phyloP scores from a whole-genome alignment of 2,888 invertebrate genomes.

The Aspidiotus destructor region DNA sequence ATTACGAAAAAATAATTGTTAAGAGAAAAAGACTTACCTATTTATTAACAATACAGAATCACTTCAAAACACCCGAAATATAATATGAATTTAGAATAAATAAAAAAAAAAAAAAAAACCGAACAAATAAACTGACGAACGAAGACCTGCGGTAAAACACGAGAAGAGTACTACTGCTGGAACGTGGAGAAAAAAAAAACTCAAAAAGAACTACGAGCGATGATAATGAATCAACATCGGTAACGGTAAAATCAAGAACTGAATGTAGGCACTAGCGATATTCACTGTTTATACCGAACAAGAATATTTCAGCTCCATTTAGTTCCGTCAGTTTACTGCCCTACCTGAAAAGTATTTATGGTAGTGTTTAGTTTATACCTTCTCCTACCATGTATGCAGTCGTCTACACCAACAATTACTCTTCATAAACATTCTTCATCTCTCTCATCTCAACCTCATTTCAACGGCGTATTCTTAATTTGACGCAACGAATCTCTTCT shows the following conservation, averaged over 20 bases:
- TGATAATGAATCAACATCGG: slow-evolving; percentile 5
- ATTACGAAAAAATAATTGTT: too few relatives aligned
- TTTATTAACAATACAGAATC: too few relatives aligned
- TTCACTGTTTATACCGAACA: slow-evolving; percentile 11
- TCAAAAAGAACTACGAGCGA: background rate
- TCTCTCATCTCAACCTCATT: slow-evolving; percentile 1
- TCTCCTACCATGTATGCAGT: slow-evolving; percentile 5
- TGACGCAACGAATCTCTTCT: background rate
- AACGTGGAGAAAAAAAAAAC: background rate
- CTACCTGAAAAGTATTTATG: slow-evolving; percentile 12
- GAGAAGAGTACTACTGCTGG: background rate
- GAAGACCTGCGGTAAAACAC: background rate
- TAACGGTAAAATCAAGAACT: slow-evolving; percentile 20
- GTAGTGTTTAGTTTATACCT: slow-evolving; percentile 2
- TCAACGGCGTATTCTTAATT: background rate
- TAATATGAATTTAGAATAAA: too few relatives aligned
- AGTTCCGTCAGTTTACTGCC: slow-evolving; percentile 15
- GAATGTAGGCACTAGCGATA: slow-evolving; percentile 7
- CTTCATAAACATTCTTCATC: background rate
- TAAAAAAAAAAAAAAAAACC: background rate
- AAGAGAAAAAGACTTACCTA: too few relatives aligned
- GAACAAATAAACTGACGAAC: background rate
- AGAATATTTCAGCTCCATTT: slow-evolving; percentile 13
- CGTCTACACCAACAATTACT: slow-evolving; percentile 4
- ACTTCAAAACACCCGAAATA: too few relatives aligned